Evolutionary conservation across 2,797 vertebrate genomes (phyloP).

Genomic region (Presbytis comata): DNA sequence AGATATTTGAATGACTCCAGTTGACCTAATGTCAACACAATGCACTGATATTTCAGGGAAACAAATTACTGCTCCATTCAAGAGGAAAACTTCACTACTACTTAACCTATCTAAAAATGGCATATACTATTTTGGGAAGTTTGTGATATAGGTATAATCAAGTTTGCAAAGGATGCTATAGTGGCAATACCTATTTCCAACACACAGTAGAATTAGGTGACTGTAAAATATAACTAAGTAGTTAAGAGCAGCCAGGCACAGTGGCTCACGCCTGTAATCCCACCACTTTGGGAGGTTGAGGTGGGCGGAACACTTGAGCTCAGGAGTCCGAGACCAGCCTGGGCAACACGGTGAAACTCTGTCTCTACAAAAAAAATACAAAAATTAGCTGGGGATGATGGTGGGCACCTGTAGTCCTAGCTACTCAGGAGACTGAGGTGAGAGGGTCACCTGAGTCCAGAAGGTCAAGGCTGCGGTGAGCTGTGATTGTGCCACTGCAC

Average conservation of each 20-base stretch:
- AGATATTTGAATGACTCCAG: background rate
- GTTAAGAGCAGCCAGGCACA: background rate
- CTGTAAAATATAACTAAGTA: background rate
- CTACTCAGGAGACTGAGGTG: background rate
- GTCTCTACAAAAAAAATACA: background rate
- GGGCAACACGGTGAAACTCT: background rate
- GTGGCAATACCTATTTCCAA: background rate
- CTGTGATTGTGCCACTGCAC: background rate
- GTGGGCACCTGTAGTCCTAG: background rate
- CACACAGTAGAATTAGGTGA: background rate
- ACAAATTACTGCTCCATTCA: background rate
- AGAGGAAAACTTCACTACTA: background rate
- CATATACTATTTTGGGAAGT: background rate
- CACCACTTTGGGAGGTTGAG: background rate
- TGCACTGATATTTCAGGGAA: background rate
- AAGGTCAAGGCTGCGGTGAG: background rate
- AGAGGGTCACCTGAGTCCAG: background rate
- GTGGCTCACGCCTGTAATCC: background rate
- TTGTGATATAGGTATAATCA: background rate
- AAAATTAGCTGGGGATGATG: background rate
- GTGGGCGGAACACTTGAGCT: background rate
- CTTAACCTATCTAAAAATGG: background rate
- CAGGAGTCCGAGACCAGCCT: background rate
- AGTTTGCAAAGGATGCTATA: background rate
- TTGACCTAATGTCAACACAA: background rate